Conservation (phyloP, 2,113 vertebrate genomes). For the Zosterops japonicus region DNA sequence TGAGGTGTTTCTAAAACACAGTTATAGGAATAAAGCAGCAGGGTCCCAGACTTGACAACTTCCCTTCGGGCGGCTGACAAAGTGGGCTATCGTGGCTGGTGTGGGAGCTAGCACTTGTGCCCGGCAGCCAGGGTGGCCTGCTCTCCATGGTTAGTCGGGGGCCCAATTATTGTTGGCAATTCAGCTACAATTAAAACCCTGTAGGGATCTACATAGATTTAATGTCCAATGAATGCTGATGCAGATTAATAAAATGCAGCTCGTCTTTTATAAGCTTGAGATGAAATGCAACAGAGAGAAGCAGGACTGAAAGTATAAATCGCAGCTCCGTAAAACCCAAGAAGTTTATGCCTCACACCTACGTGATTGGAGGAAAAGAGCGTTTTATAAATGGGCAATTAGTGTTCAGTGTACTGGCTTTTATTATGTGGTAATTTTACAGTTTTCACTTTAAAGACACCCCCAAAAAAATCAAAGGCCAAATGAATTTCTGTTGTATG, state of each 20-base stretch:
- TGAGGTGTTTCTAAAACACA: constrained; percentile 85
- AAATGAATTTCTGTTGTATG: constrained; percentile 71
- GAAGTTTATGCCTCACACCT: constrained; percentile 65
- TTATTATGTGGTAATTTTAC: constrained; percentile 84
- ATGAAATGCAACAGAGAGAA: constrained; percentile 56
- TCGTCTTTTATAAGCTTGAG: constrained; percentile 65
- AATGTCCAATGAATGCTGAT: constrained; percentile 59
- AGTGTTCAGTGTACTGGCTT: constrained; percentile 72
- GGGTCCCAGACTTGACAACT: constrained; percentile 85
- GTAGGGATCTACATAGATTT: constrained; percentile 70
- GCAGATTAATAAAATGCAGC: constrained; percentile 67
- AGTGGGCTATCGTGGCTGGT: constrained; percentile 72
- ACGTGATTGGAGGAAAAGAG: constrained; percentile 58
- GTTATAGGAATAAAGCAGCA: constrained; percentile 85
- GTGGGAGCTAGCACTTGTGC: constrained; percentile 71
- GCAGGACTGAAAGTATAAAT: constrained; percentile 58
- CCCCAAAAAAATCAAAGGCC: constrained; percentile 60
- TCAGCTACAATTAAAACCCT: constrained; percentile 83
- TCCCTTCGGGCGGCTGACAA: constrained; percentile 78
- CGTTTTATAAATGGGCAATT: constrained; percentile 75
- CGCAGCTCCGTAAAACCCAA: constrained; percentile 57
- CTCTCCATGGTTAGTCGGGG: constrained; percentile 60
- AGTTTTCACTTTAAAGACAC: constrained; percentile 76
- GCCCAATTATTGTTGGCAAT: constrained; percentile 82
- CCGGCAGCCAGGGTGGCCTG: constrained; percentile 75